These are phyloP conservation scores for Leptestheria dahalacensis DNA, from an alignment of 1,140 invertebrate genomes.

Conservation along the genomic window DNA sequence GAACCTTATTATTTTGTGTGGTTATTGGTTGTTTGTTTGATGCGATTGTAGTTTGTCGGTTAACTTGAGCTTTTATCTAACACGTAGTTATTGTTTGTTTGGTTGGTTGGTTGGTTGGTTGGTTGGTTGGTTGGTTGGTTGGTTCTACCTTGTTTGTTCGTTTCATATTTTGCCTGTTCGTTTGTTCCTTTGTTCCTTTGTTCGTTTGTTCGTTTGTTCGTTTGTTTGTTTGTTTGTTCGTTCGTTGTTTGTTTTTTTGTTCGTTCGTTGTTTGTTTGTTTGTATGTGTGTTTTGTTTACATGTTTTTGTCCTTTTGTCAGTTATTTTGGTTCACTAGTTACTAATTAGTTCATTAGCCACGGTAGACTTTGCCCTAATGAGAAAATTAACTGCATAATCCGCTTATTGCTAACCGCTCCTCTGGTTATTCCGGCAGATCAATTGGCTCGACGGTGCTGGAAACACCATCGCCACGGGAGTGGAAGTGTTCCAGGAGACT, in stretches of 20 bases:
- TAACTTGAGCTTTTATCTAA: too few relatives aligned
- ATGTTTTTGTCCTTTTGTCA: too few relatives aligned
- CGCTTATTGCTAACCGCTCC: not conserved
- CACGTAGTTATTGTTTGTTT: too few relatives aligned
- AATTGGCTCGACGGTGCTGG: constrained; percentile 75
- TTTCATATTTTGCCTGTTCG: not conserved
- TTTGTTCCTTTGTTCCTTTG: not conserved
- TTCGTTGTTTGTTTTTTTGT: not conserved
- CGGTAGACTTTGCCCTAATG: not conserved
- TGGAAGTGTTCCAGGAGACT: constrained; percentile 49
- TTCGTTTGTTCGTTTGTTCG: not conserved
- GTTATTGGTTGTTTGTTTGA: too few relatives aligned
- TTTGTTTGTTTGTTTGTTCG: not conserved
- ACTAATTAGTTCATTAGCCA: too few relatives aligned
- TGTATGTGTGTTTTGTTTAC: not conserved
- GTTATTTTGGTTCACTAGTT: too few relatives aligned
- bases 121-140: not conserved
- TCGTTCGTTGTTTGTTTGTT: not conserved
- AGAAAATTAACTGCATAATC: not conserved
- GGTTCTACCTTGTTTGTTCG: too few relatives aligned
- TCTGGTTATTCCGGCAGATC: constrained; percentile 40
- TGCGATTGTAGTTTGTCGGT: too few relatives aligned
- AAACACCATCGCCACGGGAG: constrained; percentile 57
- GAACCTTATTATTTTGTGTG: too few relatives aligned
- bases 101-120: not conserved